phyloP scores from a whole-genome alignment of 2,797 vertebrate genomes.

The Florisuga fusca region DNA sequence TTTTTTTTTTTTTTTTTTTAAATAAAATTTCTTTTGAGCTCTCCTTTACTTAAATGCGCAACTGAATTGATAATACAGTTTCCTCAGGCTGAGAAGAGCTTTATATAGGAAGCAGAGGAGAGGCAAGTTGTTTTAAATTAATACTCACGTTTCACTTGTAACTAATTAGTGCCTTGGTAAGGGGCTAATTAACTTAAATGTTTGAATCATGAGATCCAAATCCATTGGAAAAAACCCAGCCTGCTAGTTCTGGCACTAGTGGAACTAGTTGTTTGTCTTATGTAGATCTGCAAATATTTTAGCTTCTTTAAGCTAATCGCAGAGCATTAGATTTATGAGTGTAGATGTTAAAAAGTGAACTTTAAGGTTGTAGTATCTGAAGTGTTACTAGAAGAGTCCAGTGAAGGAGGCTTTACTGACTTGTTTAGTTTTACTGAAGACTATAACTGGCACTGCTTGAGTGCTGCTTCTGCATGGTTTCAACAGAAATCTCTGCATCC shows the following conservation, averaged over 20 bases:
- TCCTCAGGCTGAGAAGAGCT: background rate
- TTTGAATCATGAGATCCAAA: constrained; percentile 27
- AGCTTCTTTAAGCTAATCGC: background rate
- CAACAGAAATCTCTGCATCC: background rate
- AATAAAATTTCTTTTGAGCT: background rate
- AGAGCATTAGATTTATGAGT: background rate
- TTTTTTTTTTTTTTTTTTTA: rapidly evolving
- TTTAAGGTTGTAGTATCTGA: background rate
- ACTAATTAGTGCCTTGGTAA: constrained; percentile 31
- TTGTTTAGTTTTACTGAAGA: background rate
- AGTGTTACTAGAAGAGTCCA: background rate
- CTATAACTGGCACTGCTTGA: background rate
- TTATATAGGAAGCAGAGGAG: background rate
- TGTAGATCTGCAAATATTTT: background rate
- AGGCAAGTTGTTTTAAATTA: background rate
- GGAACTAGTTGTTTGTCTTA: background rate
- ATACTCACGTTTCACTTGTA: background rate
- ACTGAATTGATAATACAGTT: background rate
- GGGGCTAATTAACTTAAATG: constrained; percentile 29
- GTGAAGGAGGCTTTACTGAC: background rate
- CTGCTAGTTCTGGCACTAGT: background rate
- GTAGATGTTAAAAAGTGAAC: background rate
- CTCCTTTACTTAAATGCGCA: background rate
- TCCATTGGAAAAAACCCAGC: background rate
- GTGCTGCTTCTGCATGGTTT: background rate